These are phyloP conservation scores for Ctenosaura bakeri DNA, from an alignment of 2,797 vertebrate species.

Conservation along the genomic window DNA sequence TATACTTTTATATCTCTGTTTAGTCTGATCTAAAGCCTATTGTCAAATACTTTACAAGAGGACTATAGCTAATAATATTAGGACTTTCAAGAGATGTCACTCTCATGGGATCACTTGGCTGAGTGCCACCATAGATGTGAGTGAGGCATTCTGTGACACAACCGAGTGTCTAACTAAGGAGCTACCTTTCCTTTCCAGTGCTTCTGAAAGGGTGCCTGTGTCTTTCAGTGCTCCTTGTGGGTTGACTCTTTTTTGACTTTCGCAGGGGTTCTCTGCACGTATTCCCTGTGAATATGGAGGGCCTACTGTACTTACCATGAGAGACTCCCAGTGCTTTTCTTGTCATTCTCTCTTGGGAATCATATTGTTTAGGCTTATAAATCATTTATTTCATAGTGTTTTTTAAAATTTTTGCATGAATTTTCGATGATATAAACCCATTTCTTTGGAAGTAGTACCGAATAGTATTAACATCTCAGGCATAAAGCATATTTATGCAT, in stretches of 20 bases:
- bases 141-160: background rate
- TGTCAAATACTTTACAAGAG: background rate
- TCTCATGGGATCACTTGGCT: background rate
- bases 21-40: background rate
- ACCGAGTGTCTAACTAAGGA: background rate
- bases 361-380: background rate
- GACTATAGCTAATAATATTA: background rate
- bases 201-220: background rate
- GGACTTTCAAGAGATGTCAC: background rate
- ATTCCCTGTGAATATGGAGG: no score
- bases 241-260: background rate
- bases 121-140: background rate
- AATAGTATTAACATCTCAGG: no score
- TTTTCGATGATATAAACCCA: no score
- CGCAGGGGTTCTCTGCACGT: no score
- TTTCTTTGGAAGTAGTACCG: no score
- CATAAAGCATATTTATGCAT: no score
- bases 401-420: no score
- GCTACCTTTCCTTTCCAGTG: background rate
- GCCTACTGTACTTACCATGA: background rate
- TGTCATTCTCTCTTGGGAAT: background rate
- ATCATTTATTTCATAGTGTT: background rate
- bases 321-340: background rate
- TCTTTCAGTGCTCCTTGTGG: background rate
- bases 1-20: background rate